Evolutionary conservation across 1,140 invertebrate genomes (phyloP).

Genomic region (Drosophila arawakana): DNA sequence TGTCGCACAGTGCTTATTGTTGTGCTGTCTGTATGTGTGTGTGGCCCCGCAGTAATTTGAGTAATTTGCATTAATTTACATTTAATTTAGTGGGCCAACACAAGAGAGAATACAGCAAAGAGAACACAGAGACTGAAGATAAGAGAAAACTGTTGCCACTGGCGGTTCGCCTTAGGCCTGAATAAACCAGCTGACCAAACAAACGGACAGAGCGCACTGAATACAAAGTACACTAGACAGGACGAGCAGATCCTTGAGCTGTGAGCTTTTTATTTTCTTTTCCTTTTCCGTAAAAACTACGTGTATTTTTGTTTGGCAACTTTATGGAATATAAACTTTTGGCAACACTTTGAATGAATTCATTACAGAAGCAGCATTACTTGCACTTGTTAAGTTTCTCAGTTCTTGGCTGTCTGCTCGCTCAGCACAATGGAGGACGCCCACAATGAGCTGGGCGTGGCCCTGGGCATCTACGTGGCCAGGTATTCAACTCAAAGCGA

Average conservation of each 20-base stretch:
- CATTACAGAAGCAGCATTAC: slow-evolving; percentile 69
- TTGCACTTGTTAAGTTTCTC: slow-evolving; percentile 72
- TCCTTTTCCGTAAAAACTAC: background rate
- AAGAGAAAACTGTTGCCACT: slow-evolving; percentile 1
- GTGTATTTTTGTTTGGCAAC: slow-evolving; percentile 36
- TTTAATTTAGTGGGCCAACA: slow-evolving; percentile 64
- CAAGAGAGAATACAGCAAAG: slow-evolving; percentile 7
- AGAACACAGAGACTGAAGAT: background rate
- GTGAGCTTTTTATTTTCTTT: background rate
- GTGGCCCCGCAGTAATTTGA: slow-evolving; percentile 61
- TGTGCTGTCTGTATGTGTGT: slow-evolving; percentile 24
- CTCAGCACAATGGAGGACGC: background rate
- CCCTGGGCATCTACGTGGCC: background rate
- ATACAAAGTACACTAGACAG: background rate
- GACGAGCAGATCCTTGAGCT: slow-evolving; percentile 38
- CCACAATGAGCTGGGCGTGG: slow-evolving; percentile 3
- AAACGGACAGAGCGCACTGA: slow-evolving; percentile 1
- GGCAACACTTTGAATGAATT: slow-evolving; percentile 70
- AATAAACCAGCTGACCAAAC: slow-evolving; percentile 24
- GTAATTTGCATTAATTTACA: slow-evolving; percentile 82
- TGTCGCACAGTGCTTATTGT: slow-evolving; percentile 22
- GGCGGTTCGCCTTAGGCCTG: slow-evolving; percentile 41
- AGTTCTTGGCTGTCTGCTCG: background rate
- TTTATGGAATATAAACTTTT: slow-evolving; percentile 48
- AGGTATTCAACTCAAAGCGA: slow-evolving; percentile 37